phyloP scores from a whole-genome alignment of 2,797 vertebrate species.

The Artibeus jamaicensis region DNA sequence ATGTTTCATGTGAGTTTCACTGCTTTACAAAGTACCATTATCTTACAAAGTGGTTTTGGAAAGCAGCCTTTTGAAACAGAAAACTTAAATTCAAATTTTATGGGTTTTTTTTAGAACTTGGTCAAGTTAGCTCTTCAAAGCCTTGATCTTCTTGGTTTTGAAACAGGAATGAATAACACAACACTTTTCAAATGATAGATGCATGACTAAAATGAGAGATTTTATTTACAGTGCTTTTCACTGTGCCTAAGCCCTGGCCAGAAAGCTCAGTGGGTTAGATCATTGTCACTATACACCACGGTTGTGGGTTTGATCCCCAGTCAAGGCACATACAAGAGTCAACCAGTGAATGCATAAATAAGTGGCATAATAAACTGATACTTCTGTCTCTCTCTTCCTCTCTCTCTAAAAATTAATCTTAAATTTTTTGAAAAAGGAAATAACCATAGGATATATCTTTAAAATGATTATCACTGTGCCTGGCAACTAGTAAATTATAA shows the following conservation, averaged over 20 bases:
- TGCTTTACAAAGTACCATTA: not conserved
- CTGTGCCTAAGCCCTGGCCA: not conserved
- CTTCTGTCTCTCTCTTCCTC: not conserved
- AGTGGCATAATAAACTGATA: not conserved
- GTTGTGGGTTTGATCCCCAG: not conserved
- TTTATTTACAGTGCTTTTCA: not conserved
- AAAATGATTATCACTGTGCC: not conserved
- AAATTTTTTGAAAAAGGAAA: not conserved
- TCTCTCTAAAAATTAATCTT: not conserved
- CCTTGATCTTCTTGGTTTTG: not conserved
- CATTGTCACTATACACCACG: not conserved
- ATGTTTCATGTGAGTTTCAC: not conserved
- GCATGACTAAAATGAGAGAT: not conserved
- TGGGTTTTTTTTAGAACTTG: not conserved
- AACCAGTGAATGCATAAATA: not conserved
- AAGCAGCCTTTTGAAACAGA: not conserved
- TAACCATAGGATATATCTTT: not conserved
- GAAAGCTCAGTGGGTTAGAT: not conserved
- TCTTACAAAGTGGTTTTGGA: not conserved
- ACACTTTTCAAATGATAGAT: not conserved
- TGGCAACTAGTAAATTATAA: not conserved
- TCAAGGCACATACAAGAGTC: not conserved
- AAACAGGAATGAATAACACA: not conserved
- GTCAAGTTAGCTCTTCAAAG: not conserved
- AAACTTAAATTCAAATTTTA: not conserved